phyloP scores from a whole-genome alignment of 2,113 vertebrate species.

The Sorex araneus region DNA sequence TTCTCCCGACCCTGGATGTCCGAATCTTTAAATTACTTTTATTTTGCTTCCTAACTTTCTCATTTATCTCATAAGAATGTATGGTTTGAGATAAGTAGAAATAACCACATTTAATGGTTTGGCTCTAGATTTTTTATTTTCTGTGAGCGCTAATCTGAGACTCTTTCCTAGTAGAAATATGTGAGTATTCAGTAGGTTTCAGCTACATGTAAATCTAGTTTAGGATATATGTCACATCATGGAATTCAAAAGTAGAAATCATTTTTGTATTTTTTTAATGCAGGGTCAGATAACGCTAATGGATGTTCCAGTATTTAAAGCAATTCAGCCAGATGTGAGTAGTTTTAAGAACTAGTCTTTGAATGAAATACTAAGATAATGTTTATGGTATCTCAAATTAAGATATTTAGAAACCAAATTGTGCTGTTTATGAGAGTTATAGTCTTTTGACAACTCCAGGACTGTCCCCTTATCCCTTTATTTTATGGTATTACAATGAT shows the following conservation, averaged over 20 bases:
- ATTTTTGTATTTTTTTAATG: constrained; percentile 67
- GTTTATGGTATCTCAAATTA: not conserved
- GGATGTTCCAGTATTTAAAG: constrained; percentile 99
- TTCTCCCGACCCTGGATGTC: too few species aligned
- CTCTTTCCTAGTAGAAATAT: not conserved
- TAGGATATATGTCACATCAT: constrained; percentile 1
- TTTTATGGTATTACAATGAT: not conserved
- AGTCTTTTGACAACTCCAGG: not conserved
- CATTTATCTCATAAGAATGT: not conserved
- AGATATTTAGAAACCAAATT: constrained; percentile 59
- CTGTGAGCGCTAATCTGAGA: not conserved
- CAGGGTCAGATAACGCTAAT: constrained; percentile 99
- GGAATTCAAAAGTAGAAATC: constrained; percentile 53
- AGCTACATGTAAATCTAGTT: constrained; percentile 47
- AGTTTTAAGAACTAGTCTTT: constrained; percentile 68
- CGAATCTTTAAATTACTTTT: not conserved
- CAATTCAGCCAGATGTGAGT: constrained; percentile 98
- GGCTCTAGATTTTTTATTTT: constrained; percentile 48
- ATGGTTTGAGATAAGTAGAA: constrained; percentile 3
- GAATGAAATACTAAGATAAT: constrained; percentile 48
- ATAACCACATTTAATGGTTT: constrained; percentile 1
- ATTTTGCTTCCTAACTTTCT: too few species aligned
- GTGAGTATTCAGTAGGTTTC: constrained; percentile 23
- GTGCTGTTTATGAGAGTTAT: constrained; percentile 43
- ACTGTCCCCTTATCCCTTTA: not conserved